A percentile compares a stretch with the other conserved stretches of the same genome.
phyloP scores from a whole-genome alignment of 35 echinoderm and acorn worm species.

The Patiria miniata region DNA sequence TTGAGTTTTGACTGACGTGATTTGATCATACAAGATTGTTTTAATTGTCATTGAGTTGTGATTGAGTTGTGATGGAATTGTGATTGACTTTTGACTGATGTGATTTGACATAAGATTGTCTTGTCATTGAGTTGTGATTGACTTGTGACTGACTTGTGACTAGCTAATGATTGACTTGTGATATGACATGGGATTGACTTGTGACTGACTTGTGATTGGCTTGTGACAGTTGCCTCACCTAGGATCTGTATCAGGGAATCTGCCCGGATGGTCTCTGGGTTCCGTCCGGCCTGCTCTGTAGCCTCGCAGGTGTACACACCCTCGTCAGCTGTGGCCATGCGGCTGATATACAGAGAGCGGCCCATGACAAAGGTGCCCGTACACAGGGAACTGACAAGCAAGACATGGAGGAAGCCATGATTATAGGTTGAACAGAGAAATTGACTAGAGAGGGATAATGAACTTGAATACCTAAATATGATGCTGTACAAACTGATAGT shows the following conservation, averaged over 20 bases:
- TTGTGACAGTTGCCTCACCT: not conserved
- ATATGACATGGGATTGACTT: no score
- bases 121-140: no score
- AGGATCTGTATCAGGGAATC: not conserved
- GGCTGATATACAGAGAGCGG: conserved; percentile 16
- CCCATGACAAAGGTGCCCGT: not conserved
- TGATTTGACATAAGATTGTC: no score
- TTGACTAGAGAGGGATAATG: not conserved
- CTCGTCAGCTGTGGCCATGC: not conserved
- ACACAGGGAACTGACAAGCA: not conserved
- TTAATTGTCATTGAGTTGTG: no score
- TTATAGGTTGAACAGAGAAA: no score
- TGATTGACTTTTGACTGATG: no score
- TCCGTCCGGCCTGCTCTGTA: not conserved
- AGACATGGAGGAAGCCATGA: not conserved
- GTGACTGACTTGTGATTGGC: not conserved
- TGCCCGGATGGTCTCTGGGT: conserved; percentile 33
- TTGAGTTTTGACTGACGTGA: no score
- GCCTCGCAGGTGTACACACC: conserved; percentile 21
- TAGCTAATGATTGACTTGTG: no score
- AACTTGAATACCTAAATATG: not conserved
- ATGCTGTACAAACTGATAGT: not conserved
- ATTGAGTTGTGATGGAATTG: no score
- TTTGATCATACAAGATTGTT: no score
- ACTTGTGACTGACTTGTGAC: no score